A percentile compares a stretch with the other conserved stretches of the same genome.
Evolutionary conservation across 2,113 vertebrate species (phyloP).

Genomic region (Murina feae): DNA sequence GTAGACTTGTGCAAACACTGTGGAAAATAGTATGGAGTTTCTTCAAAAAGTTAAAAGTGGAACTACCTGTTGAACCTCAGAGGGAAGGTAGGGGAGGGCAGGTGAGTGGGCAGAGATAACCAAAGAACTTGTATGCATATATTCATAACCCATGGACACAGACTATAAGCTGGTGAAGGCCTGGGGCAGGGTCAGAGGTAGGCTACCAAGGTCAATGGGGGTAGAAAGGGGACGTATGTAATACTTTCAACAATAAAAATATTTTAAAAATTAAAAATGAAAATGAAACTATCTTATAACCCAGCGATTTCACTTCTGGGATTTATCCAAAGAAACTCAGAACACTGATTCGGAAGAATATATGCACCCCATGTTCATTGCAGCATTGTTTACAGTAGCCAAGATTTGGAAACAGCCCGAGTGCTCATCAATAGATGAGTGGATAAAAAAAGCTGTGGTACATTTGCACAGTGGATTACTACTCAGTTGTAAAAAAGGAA

Average conservation of each 20-base stretch:
- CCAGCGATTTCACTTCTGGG: not conserved
- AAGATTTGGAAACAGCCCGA: not conserved
- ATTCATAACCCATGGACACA: too few relatives aligned
- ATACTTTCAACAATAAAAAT: too few relatives aligned
- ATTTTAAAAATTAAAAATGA: not conserved
- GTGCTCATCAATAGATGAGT: not conserved
- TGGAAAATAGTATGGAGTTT: not conserved
- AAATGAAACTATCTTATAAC: not conserved
- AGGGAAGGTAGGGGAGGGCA: too few relatives aligned
- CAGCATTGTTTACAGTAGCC: not conserved
- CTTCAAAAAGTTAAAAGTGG: not conserved
- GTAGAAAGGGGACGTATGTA: too few relatives aligned
- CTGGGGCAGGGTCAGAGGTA: too few relatives aligned
- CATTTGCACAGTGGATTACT: not conserved
- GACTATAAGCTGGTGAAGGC: too few relatives aligned
- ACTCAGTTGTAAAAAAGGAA: not conserved
- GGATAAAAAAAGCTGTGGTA: not conserved
- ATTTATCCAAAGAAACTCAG: not conserved
- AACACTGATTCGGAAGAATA: not conserved
- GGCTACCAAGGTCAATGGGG: too few relatives aligned
- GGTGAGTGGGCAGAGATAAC: too few relatives aligned
- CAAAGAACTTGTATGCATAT: too few relatives aligned
- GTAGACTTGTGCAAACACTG: not conserved
- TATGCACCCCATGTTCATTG: not conserved
- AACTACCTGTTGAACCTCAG: not conserved